phyloP scores from a whole-genome alignment of 2,888 invertebrate species.

The Gryllus longicercus region DNA sequence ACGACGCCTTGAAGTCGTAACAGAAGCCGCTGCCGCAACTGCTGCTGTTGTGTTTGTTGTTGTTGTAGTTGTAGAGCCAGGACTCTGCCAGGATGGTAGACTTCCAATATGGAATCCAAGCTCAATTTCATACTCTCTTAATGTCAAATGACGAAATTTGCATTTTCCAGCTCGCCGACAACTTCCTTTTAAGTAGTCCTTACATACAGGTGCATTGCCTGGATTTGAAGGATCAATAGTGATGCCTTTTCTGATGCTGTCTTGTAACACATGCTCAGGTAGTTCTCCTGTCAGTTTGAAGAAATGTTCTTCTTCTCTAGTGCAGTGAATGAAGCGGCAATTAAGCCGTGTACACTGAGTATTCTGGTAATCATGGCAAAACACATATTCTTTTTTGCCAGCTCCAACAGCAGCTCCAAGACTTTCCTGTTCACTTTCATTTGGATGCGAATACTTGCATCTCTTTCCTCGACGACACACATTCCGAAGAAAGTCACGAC shows the following conservation, averaged over 20 bases:
- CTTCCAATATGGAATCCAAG: constrained; percentile 6
- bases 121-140: constrained; percentile 34
- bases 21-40: neutral
- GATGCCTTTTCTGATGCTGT: constrained; percentile 41
- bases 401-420: neutral
- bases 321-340: constrained; percentile 75
- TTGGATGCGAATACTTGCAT: constrained; percentile 52
- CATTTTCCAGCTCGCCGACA: constrained; percentile 48
- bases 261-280: constrained; percentile 55
- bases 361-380: constrained; percentile 70
- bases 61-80: neutral
- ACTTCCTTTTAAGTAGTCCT: constrained; percentile 53
- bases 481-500: constrained; percentile 58
- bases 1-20: neutral
- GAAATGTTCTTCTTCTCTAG: constrained; percentile 68
- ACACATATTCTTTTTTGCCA: constrained; percentile 42
- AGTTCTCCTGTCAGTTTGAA: constrained; percentile 70
- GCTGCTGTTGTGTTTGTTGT: neutral
- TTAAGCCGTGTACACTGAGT: constrained; percentile 67
- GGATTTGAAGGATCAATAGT: constrained; percentile 23
- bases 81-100: neutral
- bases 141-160: constrained; percentile 52
- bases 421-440: constrained; percentile 38
- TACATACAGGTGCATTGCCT: constrained; percentile 51
- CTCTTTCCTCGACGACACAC: constrained; percentile 53